Evolutionary conservation across 2,113 vertebrate species (phyloP), one percentile per base, ranked within the genome.

Genomic region (Hiodon alosoides): DNA sequence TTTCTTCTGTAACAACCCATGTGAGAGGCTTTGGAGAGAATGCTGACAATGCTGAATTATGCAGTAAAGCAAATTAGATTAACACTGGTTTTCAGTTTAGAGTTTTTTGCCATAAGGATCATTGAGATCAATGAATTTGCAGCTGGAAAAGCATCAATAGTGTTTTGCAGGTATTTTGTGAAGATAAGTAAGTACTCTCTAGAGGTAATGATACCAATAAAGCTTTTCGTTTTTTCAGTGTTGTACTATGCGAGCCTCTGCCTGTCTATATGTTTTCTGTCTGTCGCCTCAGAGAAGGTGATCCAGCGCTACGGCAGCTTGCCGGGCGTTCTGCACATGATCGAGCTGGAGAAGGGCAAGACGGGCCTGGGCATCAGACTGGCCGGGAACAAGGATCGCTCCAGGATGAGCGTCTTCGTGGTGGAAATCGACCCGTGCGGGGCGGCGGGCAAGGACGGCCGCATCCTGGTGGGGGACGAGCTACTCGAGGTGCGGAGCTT

Each of bases 281-380:
- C 10, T 58, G 5, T 5, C 62, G 80, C 58, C 71, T 79, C 84
- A 98, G 97, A 89, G 86, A 95, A 88, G 82, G 93, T 97, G 73
- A 53, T 89, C 73, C 90, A 95, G 78, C 93, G 94, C 66, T 98
- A 98, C 76, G 94, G 96, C 85, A 90, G 87, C 84, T 89, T 98
- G 48, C 82, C 89, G 0, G 97, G 96, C 1, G 93, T 94, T 73
- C 90, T 98, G 8, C 93, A 94, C 54, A 85, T 97, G 92, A 93
- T 98, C 78, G 94, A 96, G 76, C 87, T 99, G 86, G 93, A 98
- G 83, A 96, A 96, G 90, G 93, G 92, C 73, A 91, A 85, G 53
- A 85, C 86, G 6, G 94, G 95, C 76, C 89, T 98, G 85, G 97
- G 97, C 75, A 88, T 98, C 78, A 92, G 92, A 81, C 93, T 99